These are phyloP conservation scores for Cygnus olor DNA, from an alignment of 2,797 vertebrate species.

Conservation along the genomic window DNA sequence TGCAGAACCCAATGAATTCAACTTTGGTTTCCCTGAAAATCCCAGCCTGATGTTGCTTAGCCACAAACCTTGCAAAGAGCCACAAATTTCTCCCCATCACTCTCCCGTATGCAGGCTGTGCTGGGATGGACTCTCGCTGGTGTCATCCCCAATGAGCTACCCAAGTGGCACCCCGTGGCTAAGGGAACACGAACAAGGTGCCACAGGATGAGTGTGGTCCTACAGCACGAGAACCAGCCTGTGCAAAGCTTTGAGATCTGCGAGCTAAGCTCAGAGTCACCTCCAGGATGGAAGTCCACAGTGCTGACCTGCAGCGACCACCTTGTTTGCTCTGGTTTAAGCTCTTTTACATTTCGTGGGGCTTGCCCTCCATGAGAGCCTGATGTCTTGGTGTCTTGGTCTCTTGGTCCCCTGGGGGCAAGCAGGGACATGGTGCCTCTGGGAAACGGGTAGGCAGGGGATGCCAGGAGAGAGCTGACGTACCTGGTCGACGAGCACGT, in stretches of 20 bases:
- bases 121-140: neutral
- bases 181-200: neutral
- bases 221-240: neutral
- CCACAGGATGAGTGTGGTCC: neutral
- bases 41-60: neutral
- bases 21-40: neutral
- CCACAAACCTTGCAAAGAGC: neutral
- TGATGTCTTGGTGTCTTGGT: fast-evolving
- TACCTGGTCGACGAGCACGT: conserved; percentile 84
- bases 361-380: neutral
- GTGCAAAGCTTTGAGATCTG: neutral
- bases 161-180: neutral
- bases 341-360: neutral
- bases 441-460: neutral
- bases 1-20: neutral
- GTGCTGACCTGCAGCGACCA: neutral
- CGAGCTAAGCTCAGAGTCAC: neutral
- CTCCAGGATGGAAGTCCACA: neutral
- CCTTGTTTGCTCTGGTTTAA: neutral
- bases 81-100: neutral
- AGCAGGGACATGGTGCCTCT: neutral
- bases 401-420: neutral
- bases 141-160: neutral
- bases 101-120: neutral
- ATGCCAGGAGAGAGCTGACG: neutral